Base-by-base conservation (phyloP, 2,888 invertebrate species). In the Myopa testacea region DNA sequence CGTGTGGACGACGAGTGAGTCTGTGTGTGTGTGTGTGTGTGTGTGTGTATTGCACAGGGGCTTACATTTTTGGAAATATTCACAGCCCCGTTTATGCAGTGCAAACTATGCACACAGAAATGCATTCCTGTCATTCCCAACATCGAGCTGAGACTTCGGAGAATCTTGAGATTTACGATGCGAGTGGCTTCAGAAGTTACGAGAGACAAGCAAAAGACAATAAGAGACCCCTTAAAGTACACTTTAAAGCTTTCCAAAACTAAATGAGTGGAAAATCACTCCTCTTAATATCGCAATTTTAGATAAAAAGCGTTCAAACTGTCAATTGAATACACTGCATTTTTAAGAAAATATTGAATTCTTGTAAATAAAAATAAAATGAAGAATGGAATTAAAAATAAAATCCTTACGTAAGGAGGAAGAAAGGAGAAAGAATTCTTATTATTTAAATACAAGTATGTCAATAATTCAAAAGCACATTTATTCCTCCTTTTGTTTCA, bases 101-200 rank as follows among this genome's bases (percentile, higher is more conserved):
- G 63, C 14, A 34, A 63, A 63, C 45, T 26, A 26, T 34, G 63
- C 26, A 63, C 14, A 63, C 34, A 63, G 63, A 37, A 34, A 63
- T 37, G 63, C 37, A 26, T 63, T 26, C 63, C 34, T 63, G 37
- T 45, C 45, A 45, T 45, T 45, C 45, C 19, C 26, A 26, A 26
- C 19, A 26, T 37, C 34, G 37, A 63, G 63, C 12, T 6, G 26
- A 63, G 63, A 63, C 37, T 37, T 34, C 37, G 63, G 16, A 63
- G 63, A 34, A 63, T 63, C 37, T 34, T 63, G 37, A 63, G 63
- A 63, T 63, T 63, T 63, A 37, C 63, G 37, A 63, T 63, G 37
- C 45, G 45, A 45, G 45, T 45, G 3, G 45, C 45, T 45, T 45
- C 45, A 45, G 7, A 10, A 1, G 45, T 1, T 10, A 3, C 7